These are phyloP conservation scores for Tiliqua scincoides DNA, from an alignment of 2,113 vertebrate species.

Conservation along the genomic window DNA sequence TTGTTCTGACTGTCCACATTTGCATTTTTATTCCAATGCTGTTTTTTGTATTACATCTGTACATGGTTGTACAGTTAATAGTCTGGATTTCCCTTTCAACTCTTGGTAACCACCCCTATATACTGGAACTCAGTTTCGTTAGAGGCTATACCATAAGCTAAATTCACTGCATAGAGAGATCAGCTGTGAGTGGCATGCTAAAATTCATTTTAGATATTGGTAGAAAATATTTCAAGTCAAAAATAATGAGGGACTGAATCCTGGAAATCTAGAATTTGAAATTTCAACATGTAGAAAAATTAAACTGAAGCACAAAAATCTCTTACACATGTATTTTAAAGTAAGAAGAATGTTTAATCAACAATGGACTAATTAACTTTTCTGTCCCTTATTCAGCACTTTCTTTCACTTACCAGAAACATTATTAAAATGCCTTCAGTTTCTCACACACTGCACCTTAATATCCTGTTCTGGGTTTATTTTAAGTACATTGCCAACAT, in stretches of 20 bases:
- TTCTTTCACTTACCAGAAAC: constrained; percentile 13
- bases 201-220: constrained; percentile 49
- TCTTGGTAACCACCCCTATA: constrained; percentile 41
- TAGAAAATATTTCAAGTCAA: constrained; percentile 48
- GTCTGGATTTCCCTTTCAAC: constrained; percentile 30
- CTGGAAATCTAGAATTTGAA: constrained; percentile 8
- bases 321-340: not conserved
- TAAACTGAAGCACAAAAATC: not conserved
- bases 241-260: constrained; percentile 39
- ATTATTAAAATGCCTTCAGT: constrained; percentile 49
- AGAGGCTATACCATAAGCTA: constrained; percentile 61
- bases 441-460: constrained; percentile 37
- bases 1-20: constrained; percentile 17
- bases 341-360: constrained; percentile 18
- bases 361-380: constrained; percentile 30
- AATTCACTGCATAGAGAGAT: constrained; percentile 49
- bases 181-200: constrained; percentile 30
- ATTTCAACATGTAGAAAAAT: constrained; percentile 4
- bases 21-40: not conserved
- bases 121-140: constrained; percentile 56
- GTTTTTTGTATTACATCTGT: not conserved
- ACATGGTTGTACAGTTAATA: too few species aligned
- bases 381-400: constrained; percentile 25
- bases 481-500: constrained; percentile 17
- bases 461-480: not conserved